Evolutionary conservation across 2,797 vertebrate species (phyloP).

Genomic region (Enteromius anoplus): DNA sequence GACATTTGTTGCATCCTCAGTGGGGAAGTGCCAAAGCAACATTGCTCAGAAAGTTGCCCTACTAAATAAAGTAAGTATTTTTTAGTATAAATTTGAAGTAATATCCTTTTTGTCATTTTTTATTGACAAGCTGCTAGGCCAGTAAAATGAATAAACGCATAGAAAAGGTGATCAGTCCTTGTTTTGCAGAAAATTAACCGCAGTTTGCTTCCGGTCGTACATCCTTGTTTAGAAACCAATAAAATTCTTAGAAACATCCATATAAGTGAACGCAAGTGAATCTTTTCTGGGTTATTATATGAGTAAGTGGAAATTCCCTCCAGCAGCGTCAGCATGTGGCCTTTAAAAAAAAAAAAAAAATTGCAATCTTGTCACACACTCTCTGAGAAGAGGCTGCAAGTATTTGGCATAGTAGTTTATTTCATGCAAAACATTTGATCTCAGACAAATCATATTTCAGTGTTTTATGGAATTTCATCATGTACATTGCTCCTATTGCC

Average conservation of each 20-base stretch:
- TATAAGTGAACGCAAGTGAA: background rate
- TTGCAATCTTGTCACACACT: background rate
- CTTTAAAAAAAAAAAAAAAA: background rate
- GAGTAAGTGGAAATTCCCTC: slow-evolving; percentile 33
- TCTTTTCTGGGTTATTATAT: slow-evolving; percentile 4
- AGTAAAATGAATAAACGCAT: background rate
- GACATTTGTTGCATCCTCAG: too few relatives aligned
- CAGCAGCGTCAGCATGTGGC: background rate
- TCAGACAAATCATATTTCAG: background rate
- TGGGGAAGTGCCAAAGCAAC: too few relatives aligned
- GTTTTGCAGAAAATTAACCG: slow-evolving; percentile 8
- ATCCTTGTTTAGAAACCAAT: background rate
- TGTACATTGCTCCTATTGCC: background rate
- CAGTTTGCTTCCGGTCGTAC: background rate
- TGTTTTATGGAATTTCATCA: background rate
- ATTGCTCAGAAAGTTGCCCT: background rate
- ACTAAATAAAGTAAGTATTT: too few relatives aligned
- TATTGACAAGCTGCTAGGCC: background rate
- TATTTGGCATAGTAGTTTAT: slow-evolving; percentile 2
- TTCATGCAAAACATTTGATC: background rate
- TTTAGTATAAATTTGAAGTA: background rate
- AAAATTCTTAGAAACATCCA: slow-evolving; percentile 6
- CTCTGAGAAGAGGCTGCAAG: background rate
- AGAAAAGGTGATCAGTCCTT: background rate
- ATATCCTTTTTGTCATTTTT: background rate